Conservation (phyloP, 2,113 vertebrate species). For the Clarias magur region DNA sequence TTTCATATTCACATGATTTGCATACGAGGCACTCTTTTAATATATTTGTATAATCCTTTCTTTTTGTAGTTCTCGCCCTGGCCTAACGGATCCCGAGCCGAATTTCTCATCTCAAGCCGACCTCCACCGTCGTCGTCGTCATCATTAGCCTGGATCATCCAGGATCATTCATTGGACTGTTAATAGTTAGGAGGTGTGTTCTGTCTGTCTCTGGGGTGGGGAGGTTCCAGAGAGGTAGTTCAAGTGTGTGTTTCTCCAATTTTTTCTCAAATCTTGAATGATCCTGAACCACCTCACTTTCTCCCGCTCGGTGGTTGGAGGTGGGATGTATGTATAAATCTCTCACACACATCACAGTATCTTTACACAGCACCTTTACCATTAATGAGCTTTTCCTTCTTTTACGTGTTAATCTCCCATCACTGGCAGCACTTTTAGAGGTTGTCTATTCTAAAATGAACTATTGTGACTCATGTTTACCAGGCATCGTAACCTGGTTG, state of each 20-base stretch:
- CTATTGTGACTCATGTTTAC: constrained; percentile 17
- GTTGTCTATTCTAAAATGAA: constrained; percentile 27
- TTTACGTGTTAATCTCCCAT: neutral
- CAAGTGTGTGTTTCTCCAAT: neutral
- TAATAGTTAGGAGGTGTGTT: constrained; percentile 16
- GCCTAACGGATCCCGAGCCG: constrained; percentile 69
- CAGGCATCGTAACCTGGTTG: neutral
- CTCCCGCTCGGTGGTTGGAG: constrained; percentile 14
- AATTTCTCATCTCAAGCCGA: constrained; percentile 37
- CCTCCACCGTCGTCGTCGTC: constrained; percentile 57
- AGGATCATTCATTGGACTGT: constrained; percentile 45
- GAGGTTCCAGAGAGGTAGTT: constrained; percentile 13
- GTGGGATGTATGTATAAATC: neutral
- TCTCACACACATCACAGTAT: neutral
- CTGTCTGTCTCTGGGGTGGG: constrained; percentile 9
- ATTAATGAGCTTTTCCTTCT: neutral
- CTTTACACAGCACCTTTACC: neutral
- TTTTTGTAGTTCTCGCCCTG: constrained; percentile 76
- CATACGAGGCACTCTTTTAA: neutral
- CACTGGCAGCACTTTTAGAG: constrained; percentile 24
- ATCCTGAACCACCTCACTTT: constrained; percentile 3
- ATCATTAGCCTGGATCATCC: constrained; percentile 58
- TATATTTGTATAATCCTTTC: neutral
- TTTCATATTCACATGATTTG: neutral
- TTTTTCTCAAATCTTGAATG: constrained; percentile 15